Conservation (phyloP, 2,888 invertebrate species). For the Fragum fragum region DNA sequence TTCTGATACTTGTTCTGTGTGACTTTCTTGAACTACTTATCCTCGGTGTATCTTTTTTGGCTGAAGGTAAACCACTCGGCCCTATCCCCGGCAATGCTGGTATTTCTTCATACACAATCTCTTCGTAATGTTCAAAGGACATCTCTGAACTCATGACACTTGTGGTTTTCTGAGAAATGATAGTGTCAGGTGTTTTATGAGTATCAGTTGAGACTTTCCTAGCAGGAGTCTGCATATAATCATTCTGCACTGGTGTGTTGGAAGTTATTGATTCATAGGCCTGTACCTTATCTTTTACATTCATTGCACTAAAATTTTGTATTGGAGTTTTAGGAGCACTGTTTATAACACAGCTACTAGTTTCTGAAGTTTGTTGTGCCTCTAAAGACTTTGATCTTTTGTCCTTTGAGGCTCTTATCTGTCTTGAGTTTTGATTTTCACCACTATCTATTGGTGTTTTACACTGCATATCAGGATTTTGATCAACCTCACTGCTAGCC, state of each 20-base stretch:
- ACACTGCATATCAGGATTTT: too few species aligned
- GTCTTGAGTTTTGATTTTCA: too few species aligned
- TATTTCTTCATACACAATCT: slow-evolving; percentile 27
- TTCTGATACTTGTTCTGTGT: slow-evolving; percentile 48
- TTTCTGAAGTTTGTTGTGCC: neutral
- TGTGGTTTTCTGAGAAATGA: slow-evolving; percentile 24
- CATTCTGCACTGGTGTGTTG: slow-evolving; percentile 39
- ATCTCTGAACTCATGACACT: neutral
- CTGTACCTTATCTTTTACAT: slow-evolving; percentile 68
- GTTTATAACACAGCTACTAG: neutral
- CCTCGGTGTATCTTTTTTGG: slow-evolving; percentile 35
- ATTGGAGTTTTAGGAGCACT: slow-evolving; percentile 40
- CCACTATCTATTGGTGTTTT: too few species aligned
- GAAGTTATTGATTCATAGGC: slow-evolving; percentile 73
- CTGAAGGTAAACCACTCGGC: slow-evolving; percentile 11
- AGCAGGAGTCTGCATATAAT: neutral
- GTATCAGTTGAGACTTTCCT: neutral
- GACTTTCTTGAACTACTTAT: slow-evolving; percentile 32
- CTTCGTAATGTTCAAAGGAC: neutral
- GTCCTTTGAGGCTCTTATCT: too few species aligned
- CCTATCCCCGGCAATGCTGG: slow-evolving; percentile 12
- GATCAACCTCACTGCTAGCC: too few species aligned
- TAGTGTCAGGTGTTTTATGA: slow-evolving; percentile 44
- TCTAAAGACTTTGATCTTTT: neutral
- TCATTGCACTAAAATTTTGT: slow-evolving; percentile 55